Evolutionary conservation across 2,113 vertebrate species (phyloP), one percentile per base, ranked within the genome.

Genomic region (Pithys albifrons): DNA sequence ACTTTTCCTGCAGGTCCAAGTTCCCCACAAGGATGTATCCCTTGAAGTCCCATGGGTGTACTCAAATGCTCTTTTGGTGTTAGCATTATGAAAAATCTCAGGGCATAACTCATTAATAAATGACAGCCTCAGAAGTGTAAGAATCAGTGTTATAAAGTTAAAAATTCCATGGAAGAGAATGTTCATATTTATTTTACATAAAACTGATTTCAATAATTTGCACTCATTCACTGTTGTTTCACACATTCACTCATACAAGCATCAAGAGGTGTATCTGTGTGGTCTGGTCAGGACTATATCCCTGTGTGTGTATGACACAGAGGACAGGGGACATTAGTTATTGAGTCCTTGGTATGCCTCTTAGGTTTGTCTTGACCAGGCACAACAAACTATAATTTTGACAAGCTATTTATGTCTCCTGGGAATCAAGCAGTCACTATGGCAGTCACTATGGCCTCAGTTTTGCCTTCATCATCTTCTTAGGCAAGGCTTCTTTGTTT

Each of bases 251-350:
- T 67, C 13, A 7, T 14, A 29, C 23, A 72, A 59, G 39, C 31
- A 20, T 12, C 45, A 73, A 22, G 20, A 45, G 23, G 8, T 39
- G 17, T 52, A 12, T 45, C 49, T 71, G 10, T 78, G 35, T 28
- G 33, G 27, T 67, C 54, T 93, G 74, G 17, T 58, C n/a, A 81
- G 51, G 55, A 49, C 35, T 0, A 0, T 0, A 0, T 25, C 16
- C 28, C 4, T 48, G 25, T 35, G 18, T 15, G 43, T 14, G 19
- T 28, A 52, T 43, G 48, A 52, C 14, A 62, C 41, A 48, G 17
- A 66, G 62, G 43, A 58, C 19, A 62, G 18, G n/a, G 23, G 9
- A 86, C 37, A 70, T 12, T 10, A 70, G 9, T 43, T 86, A 8
- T 25, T 24, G 51, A 87, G 33, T 79, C 46, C 29, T 84, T 45